phyloP scores from a whole-genome alignment of 2,797 vertebrate species.

The Picus viridis region DNA sequence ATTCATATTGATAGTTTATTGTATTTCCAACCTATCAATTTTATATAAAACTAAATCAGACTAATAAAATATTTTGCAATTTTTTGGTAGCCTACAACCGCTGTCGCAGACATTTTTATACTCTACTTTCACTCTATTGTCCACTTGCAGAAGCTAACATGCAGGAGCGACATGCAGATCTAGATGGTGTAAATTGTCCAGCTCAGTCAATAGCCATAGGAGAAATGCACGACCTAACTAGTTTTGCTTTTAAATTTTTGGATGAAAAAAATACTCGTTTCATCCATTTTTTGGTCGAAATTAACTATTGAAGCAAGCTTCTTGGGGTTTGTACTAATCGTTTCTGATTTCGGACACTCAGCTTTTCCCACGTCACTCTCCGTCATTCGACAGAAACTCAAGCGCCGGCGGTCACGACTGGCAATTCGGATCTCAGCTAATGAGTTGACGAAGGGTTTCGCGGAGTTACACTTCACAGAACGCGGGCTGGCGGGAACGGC shows the following conservation, averaged over 20 bases:
- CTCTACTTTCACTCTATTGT: too few relatives aligned
- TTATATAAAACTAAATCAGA: too few relatives aligned
- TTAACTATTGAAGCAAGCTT: rapidly evolving
- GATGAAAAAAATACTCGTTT: background rate
- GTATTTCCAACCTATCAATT: too few relatives aligned
- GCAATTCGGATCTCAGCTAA: rapidly evolving
- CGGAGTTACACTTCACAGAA: rapidly evolving
- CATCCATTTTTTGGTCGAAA: background rate
- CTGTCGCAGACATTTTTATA: too few relatives aligned
- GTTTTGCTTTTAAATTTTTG: background rate
- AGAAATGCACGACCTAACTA: background rate
- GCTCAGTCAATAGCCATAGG: too few relatives aligned
- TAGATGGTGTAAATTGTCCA: background rate
- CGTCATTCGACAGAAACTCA: background rate
- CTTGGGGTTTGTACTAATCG: rapidly evolving
- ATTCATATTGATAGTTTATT: too few relatives aligned
- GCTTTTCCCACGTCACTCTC: background rate
- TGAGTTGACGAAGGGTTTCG: rapidly evolving
- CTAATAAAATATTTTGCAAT: too few relatives aligned
- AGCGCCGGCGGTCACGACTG: background rate
- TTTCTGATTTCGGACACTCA: background rate
- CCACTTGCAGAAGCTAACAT: too few relatives aligned
- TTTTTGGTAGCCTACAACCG: too few relatives aligned
- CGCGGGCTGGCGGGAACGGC: background rate
- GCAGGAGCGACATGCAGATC: too few relatives aligned